Conservation (phyloP, 2,888 invertebrate species). For the Ischnura elegans region DNA sequence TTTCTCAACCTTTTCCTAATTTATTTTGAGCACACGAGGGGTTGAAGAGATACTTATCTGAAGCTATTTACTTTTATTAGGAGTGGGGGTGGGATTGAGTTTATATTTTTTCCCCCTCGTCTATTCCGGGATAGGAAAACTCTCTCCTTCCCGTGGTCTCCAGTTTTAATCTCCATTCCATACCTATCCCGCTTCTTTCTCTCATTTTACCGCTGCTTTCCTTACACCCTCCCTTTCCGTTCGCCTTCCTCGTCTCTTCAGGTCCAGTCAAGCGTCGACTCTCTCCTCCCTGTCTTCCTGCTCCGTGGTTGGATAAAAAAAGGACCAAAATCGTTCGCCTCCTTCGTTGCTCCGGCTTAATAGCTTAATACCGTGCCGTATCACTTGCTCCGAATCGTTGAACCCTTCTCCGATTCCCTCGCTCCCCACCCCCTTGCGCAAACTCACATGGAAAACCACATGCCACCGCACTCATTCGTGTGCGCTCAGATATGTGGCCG, state of each 20-base stretch:
- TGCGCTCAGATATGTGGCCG: background rate
- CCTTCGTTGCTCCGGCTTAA: background rate
- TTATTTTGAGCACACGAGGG: background rate
- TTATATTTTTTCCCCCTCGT: conserved; percentile 2
- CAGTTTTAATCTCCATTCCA: background rate
- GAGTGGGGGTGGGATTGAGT: conserved; percentile 29
- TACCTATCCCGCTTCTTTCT: background rate
- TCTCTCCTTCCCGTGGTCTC: background rate
- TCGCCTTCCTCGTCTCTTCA: background rate
- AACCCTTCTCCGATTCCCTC: background rate
- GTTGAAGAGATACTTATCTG: conserved; percentile 20
- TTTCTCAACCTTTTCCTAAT: too few species aligned
- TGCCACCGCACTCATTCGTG: background rate
- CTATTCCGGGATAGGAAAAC: background rate
- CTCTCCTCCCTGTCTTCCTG: background rate
- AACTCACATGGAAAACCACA: background rate
- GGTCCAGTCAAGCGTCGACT: background rate
- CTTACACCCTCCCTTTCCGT: too few species aligned
- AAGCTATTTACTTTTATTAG: conserved; percentile 28
- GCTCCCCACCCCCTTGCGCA: background rate
- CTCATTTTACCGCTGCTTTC: background rate
- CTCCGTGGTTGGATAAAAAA: background rate
- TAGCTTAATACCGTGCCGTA: conserved; percentile 64
- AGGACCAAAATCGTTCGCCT: background rate
- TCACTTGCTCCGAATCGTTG: conserved; percentile 40